Evolutionary conservation across 2,888 invertebrate genomes (phyloP).

Genomic region (Gnatocerus cornutus): DNA sequence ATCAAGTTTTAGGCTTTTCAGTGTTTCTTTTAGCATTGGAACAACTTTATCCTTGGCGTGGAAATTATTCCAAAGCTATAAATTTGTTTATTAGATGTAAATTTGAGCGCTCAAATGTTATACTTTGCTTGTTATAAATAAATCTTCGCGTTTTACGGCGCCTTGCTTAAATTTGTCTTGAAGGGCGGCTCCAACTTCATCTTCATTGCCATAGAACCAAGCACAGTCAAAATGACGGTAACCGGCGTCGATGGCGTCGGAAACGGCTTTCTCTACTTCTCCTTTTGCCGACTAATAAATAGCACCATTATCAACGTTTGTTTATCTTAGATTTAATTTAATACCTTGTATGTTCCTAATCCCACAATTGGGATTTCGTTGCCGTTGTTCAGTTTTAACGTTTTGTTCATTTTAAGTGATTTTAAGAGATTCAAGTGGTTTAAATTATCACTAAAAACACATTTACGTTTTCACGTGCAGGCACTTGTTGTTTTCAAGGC

Average conservation of each 20-base stretch:
- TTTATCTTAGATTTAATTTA: background rate
- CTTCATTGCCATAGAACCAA: conserved; percentile 75
- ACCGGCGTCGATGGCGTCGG: conserved; percentile 76
- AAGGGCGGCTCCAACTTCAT: conserved; percentile 74
- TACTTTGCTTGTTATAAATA: conserved; percentile 79
- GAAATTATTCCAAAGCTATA: conserved; percentile 77
- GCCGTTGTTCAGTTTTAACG: conserved; percentile 74
- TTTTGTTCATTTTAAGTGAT: conserved; percentile 15
- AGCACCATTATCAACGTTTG: conserved; percentile 17
- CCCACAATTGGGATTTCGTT: conserved; percentile 76
- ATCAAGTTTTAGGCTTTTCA: conserved; percentile 61
- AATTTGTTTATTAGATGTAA: background rate
- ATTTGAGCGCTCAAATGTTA: background rate
- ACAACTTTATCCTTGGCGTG: conserved; percentile 76
- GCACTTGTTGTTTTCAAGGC: background rate
- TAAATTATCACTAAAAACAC: background rate
- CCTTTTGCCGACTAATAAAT: conserved; percentile 61
- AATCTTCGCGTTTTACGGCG: conserved; percentile 78
- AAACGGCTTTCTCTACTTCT: conserved; percentile 69
- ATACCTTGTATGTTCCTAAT: conserved; percentile 78
- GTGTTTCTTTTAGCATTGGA: conserved; percentile 66
- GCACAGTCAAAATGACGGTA: conserved; percentile 81
- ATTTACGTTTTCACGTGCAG: background rate
- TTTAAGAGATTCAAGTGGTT: background rate
- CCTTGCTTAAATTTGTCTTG: conserved; percentile 77